Percentiles rank a stretch among this genome's conserved stretches.
Conservation (phyloP, 2,797 vertebrate species). For the Perodicticus potto region DNA sequence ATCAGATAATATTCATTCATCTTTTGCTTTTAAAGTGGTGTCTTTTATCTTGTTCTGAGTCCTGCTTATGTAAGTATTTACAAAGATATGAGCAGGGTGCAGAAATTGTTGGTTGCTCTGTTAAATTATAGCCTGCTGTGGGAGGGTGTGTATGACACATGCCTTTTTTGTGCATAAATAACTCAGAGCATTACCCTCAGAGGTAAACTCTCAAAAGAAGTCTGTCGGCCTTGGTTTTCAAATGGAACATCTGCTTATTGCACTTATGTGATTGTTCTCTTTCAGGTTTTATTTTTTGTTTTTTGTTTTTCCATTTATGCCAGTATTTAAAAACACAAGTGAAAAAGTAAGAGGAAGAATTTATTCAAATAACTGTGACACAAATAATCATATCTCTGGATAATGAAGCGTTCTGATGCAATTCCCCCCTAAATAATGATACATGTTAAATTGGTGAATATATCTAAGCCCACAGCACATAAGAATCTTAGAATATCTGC, state of each 20-base stretch:
- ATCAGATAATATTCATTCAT: constrained; percentile 53
- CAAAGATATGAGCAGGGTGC: neutral
- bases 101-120: constrained; percentile 22
- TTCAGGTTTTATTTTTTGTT: neutral
- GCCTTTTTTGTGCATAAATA: constrained; percentile 66
- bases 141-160: neutral
- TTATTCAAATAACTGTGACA: constrained; percentile 19
- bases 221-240: neutral
- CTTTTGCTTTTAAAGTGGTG: constrained; percentile 41
- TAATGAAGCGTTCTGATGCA: neutral
- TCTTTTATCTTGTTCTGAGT: constrained; percentile 62
- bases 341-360: constrained; percentile 47
- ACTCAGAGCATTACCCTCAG: constrained; percentile 44
- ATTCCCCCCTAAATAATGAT: neutral
- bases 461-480: neutral
- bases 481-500: constrained; percentile 41
- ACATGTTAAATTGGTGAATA: neutral
- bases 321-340: constrained; percentile 31
- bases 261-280: constrained; percentile 25
- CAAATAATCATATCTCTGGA: constrained; percentile 25
- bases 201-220: neutral
- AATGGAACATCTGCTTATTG: constrained; percentile 40
- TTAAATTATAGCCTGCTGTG: constrained; percentile 61
- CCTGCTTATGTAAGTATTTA: constrained; percentile 44
- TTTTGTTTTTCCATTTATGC: neutral